Evolutionary conservation across 2,797 vertebrate species (phyloP).

Genomic region (Acipenser oxyrinchus): DNA sequence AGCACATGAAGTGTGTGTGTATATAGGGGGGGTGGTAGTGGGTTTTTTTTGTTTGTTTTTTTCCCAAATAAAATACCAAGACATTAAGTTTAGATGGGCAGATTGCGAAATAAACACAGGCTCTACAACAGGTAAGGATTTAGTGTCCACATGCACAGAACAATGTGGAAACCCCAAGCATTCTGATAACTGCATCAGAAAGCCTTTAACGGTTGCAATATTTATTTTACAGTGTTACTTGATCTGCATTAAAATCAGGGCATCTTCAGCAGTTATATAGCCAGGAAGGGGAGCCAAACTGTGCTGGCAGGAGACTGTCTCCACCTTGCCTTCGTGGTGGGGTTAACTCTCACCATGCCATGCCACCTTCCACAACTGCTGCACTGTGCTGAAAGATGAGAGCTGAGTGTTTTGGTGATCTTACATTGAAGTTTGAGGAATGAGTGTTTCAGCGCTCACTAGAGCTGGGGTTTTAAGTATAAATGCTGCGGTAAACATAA

Average conservation of each 20-base stretch:
- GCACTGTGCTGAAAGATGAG: too few species aligned
- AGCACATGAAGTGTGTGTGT: too few species aligned
- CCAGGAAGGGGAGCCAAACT: constrained; percentile 44
- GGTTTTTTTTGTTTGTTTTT: constrained; percentile 13
- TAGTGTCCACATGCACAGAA: neutral
- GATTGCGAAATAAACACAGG: neutral
- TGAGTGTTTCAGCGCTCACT: too few species aligned
- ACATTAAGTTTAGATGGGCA: neutral
- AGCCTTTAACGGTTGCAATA: constrained; percentile 26
- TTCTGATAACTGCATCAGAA: constrained; percentile 28
- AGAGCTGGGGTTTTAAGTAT: too few species aligned
- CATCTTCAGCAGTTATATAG: constrained; percentile 33
- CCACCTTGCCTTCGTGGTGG: constrained; percentile 16
- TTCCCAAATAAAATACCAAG: neutral
- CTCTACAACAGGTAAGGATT: neutral
- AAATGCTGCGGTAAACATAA: too few species aligned
- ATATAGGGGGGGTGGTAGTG: too few species aligned
- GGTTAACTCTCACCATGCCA: neutral
- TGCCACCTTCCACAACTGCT: too few species aligned
- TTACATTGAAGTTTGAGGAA: too few species aligned
- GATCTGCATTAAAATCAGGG: constrained; percentile 43
- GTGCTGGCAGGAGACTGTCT: constrained; percentile 38
- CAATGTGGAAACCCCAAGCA: neutral
- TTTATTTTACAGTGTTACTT: constrained; percentile 41
- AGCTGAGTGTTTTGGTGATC: too few species aligned